phyloP scores from a whole-genome alignment of 2,113 vertebrate species.

The Cacatua alba region DNA sequence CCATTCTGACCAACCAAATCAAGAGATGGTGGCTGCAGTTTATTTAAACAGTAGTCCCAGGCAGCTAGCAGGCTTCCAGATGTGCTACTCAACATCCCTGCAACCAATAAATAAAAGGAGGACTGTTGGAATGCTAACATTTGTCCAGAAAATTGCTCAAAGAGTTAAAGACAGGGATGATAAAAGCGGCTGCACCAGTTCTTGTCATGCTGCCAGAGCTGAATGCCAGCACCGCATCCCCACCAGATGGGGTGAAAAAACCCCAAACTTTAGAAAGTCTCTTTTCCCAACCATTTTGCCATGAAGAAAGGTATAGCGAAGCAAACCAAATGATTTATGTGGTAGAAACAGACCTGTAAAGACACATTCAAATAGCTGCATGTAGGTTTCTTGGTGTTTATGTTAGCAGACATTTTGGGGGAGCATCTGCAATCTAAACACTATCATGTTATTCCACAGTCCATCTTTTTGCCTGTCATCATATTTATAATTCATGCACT shows the following conservation, averaged over 20 bases:
- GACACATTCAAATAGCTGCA: conserved; percentile 5
- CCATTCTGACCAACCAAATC: neutral
- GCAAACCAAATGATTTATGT: conserved; percentile 44
- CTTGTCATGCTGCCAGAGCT: conserved; percentile 53
- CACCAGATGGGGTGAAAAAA: conserved; percentile 40
- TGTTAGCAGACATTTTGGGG: conserved; percentile 11
- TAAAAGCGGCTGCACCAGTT: conserved; percentile 56
- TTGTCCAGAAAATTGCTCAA: conserved; percentile 67
- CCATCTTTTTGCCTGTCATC: conserved; percentile 20
- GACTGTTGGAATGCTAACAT: conserved; percentile 65
- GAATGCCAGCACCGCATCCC: conserved; percentile 23
- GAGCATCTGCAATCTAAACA: conserved; percentile 53
- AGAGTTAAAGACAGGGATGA: conserved; percentile 51
- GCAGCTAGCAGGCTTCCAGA: conserved; percentile 63
- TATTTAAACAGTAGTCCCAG: conserved; percentile 62
- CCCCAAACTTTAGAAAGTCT: neutral
- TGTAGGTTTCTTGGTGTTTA: conserved; percentile 19
- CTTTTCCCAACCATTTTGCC: conserved; percentile 36
- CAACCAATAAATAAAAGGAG: conserved; percentile 69
- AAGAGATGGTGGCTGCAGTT: neutral
- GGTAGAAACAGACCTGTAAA: conserved; percentile 24
- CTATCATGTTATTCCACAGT: conserved; percentile 16
- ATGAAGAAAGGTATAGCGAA: neutral
- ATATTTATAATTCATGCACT: neutral
- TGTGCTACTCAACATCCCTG: conserved; percentile 54